These are phyloP conservation scores for Semicossyphus pulcher DNA, from an alignment of 2,113 vertebrate genomes.

Conservation along the genomic window DNA sequence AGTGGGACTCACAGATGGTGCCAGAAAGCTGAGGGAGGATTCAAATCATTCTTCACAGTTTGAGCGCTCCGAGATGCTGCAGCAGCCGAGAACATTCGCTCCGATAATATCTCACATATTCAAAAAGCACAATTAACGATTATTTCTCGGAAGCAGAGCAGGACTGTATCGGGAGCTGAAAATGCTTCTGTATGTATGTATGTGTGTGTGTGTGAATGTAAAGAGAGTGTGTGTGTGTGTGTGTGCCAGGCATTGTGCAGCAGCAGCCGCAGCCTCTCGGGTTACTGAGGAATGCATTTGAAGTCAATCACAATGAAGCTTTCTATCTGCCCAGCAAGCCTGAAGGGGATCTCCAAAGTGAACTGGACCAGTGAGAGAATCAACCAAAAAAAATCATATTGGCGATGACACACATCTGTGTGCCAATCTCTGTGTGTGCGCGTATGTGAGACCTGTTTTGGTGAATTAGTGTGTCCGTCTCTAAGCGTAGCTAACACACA, in stretches of 20 bases:
- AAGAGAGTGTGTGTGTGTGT: constrained; percentile 32
- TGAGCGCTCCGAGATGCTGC: constrained; percentile 54
- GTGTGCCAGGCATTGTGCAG: constrained; percentile 43
- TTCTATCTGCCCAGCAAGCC: constrained; percentile 57
- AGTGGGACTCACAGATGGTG: constrained; percentile 69
- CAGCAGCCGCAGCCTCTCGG: constrained; percentile 52
- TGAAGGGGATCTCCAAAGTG: constrained; percentile 51
- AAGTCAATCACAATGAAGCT: constrained; percentile 72
- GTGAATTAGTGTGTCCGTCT: constrained; percentile 20
- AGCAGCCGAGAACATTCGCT: constrained; percentile 45
- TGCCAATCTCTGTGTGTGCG: background rate
- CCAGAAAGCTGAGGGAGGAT: constrained; percentile 64
- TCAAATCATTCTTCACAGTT: constrained; percentile 71
- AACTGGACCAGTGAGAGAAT: constrained; percentile 34
- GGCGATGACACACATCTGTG: constrained; percentile 17
- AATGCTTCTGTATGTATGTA: background rate
- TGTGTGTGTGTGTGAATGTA: constrained; percentile 18
- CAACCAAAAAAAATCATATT: constrained; percentile 26
- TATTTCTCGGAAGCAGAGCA: constrained; percentile 52
- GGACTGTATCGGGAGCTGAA: constrained; percentile 26
- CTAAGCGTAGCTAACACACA: too few species aligned
- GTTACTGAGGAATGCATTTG: constrained; percentile 77
- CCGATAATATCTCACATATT: constrained; percentile 66
- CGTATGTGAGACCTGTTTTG: background rate
- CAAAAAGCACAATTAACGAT: constrained; percentile 65